These are phyloP conservation scores for Thalassophryne amazonica DNA, from an alignment of 2,797 vertebrate species.

Conservation along the genomic window DNA sequence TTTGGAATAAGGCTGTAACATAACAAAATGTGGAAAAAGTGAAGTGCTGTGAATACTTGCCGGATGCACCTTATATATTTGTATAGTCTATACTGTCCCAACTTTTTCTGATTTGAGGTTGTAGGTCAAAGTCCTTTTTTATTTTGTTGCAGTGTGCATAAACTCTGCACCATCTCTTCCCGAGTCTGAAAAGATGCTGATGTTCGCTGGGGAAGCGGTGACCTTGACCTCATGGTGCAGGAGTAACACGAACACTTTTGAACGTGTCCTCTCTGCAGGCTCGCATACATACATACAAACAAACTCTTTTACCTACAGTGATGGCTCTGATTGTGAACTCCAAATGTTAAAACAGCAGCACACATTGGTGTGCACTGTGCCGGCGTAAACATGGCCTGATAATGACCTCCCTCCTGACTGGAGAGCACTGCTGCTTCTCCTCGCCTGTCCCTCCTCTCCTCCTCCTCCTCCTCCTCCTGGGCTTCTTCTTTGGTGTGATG, in stretches of 20 bases:
- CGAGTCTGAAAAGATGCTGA: constrained; percentile 35
- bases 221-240: constrained; percentile 42
- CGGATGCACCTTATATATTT: too few relatives aligned
- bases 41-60: too few relatives aligned
- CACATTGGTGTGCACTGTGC: constrained; percentile 36
- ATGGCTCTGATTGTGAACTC: constrained; percentile 44
- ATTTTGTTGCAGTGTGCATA: too few relatives aligned
- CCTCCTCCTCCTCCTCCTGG: constrained; percentile 1
- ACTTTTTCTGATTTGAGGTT: too few relatives aligned
- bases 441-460: constrained; percentile 31
- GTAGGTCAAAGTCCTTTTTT: too few relatives aligned
- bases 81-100: too few relatives aligned
- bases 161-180: constrained; percentile 46
- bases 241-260: constrained; percentile 49
- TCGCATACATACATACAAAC: constrained; percentile 11
- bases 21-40: too few relatives aligned
- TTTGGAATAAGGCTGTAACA: too few relatives aligned
- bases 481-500: constrained; percentile 40
- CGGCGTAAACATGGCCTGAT: constrained; percentile 66
- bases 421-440: constrained; percentile 45
- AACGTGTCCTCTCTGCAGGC: constrained; percentile 35
- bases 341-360: constrained; percentile 60
- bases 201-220: constrained; percentile 33
- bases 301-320: constrained; percentile 56
- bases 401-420: constrained; percentile 80